These are phyloP conservation scores for Athrips mouffetella DNA, from an alignment of 2,888 invertebrate genomes.

Conservation along the genomic window DNA sequence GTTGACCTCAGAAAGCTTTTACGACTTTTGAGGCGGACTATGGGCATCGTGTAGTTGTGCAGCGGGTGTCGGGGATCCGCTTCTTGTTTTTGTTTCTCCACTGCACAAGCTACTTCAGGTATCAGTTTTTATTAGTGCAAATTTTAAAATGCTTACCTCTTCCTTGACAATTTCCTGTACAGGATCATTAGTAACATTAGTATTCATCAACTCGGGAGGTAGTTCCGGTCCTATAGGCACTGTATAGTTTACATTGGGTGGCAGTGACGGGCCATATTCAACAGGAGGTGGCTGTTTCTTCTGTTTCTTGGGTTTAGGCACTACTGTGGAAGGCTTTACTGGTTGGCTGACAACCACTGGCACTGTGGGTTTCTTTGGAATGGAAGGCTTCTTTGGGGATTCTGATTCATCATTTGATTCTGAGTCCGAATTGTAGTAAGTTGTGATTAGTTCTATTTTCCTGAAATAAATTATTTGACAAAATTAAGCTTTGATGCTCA, in stretches of 20 bases:
- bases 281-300: slow-evolving; percentile 40
- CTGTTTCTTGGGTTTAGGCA: slow-evolving; percentile 30
- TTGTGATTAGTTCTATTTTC: slow-evolving; percentile 78
- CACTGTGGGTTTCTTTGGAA: slow-evolving; percentile 5
- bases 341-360: not conserved
- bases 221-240: slow-evolving; percentile 65
- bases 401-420: slow-evolving; percentile 72
- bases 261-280: slow-evolving; percentile 59
- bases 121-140: too few species aligned
- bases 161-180: slow-evolving; percentile 26
- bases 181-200: slow-evolving; percentile 35
- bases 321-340: slow-evolving; percentile 18
- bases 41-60: too few species aligned
- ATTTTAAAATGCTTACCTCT: slow-evolving; percentile 35
- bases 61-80: too few species aligned
- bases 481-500: not conserved
- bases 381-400: slow-evolving; percentile 34
- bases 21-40: too few species aligned
- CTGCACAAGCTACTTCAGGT: too few species aligned
- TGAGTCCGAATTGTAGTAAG: slow-evolving; percentile 74
- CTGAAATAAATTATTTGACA: slow-evolving; percentile 41
- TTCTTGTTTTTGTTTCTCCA: too few species aligned
- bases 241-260: slow-evolving; percentile 53
- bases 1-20: too few species aligned
- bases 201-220: slow-evolving; percentile 40